Conservation (phyloP, 2,888 invertebrate species). For the Hartigia nigra region DNA sequence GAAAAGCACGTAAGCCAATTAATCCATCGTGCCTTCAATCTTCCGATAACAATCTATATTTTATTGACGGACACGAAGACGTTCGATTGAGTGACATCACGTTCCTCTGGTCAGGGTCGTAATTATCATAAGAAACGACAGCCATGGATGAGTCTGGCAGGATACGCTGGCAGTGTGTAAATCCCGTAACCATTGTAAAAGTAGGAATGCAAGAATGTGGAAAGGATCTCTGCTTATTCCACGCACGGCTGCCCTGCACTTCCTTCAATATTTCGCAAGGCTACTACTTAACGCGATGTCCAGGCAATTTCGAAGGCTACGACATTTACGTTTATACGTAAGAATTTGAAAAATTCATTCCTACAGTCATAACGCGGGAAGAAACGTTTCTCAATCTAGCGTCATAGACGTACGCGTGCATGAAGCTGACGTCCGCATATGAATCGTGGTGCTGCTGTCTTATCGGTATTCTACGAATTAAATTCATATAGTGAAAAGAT, state of each 20-base stretch:
- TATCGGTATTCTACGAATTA: neutral
- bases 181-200: slow-evolving; percentile 12
- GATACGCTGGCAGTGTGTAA: neutral
- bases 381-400: neutral
- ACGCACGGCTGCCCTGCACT: slow-evolving; percentile 34
- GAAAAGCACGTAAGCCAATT: neutral
- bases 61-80: neutral
- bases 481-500: neutral
- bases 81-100: neutral
- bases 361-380: neutral
- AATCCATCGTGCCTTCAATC: neutral
- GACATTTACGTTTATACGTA: neutral
- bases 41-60: neutral
- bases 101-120: neutral
- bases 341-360: neutral
- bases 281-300: slow-evolving; percentile 27
- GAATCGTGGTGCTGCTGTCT: neutral
- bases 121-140: neutral
- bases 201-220: slow-evolving; percentile 36
- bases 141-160: neutral
- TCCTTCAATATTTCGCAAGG: slow-evolving; percentile 38
- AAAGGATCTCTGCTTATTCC: slow-evolving; percentile 28
- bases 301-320: slow-evolving; percentile 14
- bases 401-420: neutral
- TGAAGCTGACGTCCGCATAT: neutral